phyloP scores from a whole-genome alignment of 2,888 invertebrate genomes.

The Thelaira solivaga region DNA sequence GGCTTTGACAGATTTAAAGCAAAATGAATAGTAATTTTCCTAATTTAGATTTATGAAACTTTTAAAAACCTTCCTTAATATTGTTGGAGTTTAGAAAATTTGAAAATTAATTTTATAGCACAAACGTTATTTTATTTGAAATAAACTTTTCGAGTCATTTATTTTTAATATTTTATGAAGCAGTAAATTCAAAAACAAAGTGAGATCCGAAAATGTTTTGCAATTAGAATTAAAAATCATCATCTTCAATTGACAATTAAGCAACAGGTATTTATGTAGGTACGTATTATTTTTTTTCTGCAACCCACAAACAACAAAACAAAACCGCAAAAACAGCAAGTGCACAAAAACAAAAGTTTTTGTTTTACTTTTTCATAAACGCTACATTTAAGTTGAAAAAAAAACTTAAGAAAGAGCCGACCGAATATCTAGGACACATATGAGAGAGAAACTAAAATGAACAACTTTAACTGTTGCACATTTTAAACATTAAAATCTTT shows the following conservation, averaged over 20 bases:
- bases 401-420: slow-evolving; percentile 1
- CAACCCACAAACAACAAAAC: too few species aligned
- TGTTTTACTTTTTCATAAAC: neutral
- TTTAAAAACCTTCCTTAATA: too few species aligned
- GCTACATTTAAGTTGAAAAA: slow-evolving; percentile 27
- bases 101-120: too few species aligned
- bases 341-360: too few species aligned
- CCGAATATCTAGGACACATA: slow-evolving; percentile 1
- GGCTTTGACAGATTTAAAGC: too few species aligned
- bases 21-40: too few species aligned
- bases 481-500: slow-evolving; percentile 38
- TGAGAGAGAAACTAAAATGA: neutral
- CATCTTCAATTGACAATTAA: slow-evolving; percentile 26
- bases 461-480: slow-evolving; percentile 27
- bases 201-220: neutral
- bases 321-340: too few species aligned
- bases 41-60: too few species aligned
- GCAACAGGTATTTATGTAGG: slow-evolving; percentile 36
- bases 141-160: too few species aligned
- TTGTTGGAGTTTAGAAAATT: too few species aligned
- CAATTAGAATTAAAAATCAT: slow-evolving; percentile 3
- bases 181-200: neutral
- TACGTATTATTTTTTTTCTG: slow-evolving; percentile 7
- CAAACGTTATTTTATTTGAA: too few species aligned
- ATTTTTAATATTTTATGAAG: too few species aligned